phyloP scores from a whole-genome alignment of 2,888 invertebrate genomes.

The Galerucella pusilla region DNA sequence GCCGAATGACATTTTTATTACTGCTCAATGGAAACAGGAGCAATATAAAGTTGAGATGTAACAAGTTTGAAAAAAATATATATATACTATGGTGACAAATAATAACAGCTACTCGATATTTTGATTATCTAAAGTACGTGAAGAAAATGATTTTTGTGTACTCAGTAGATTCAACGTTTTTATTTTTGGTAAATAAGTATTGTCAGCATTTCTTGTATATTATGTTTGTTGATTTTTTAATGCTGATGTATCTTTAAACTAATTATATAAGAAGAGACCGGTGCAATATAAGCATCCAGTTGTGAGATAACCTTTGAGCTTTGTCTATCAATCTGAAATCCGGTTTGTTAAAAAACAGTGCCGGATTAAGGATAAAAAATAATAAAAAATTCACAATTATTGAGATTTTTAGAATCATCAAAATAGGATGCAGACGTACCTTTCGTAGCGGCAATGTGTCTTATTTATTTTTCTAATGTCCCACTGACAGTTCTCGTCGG shows the following conservation, averaged over 20 bases:
- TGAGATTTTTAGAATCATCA: no score
- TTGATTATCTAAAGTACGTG: not conserved
- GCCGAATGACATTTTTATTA: constrained; percentile 27
- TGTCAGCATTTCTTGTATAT: not conserved
- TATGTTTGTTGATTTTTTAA: not conserved
- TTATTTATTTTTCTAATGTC: no score
- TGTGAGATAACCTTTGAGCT: not conserved
- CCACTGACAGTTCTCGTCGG: no score
- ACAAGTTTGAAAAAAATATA: not conserved
- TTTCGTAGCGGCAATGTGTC: no score
- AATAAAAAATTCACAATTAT: not conserved
- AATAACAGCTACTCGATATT: not conserved
- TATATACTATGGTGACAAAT: no score
- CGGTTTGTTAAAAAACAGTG: not conserved
- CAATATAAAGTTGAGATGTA: constrained; percentile 15
- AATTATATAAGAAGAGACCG: not conserved
- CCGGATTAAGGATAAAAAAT: not conserved
- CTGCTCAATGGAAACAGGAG: constrained; percentile 20
- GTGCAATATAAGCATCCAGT: not conserved
- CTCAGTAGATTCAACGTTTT: not conserved
- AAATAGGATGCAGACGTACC: no score
- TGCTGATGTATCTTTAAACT: not conserved
- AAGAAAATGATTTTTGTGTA: not conserved
- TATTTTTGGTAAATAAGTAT: not conserved
- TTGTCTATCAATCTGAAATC: constrained; percentile 3